phyloP scores from a whole-genome alignment of 2,113 vertebrate species.

The Clinocottus analis region DNA sequence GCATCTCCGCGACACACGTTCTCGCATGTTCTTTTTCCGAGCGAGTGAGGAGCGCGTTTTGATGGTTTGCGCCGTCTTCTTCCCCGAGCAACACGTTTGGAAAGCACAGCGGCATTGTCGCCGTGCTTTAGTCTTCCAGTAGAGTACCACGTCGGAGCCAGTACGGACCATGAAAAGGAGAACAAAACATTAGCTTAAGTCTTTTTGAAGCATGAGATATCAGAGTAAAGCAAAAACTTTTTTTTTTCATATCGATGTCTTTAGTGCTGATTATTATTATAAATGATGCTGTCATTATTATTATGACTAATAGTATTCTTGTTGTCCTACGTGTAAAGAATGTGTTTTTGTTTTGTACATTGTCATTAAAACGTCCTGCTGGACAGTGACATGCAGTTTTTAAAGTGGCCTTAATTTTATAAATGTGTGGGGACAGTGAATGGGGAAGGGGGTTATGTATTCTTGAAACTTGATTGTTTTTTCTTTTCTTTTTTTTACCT shows the following conservation, averaged over 20 bases:
- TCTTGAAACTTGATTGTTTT: conserved; percentile 79
- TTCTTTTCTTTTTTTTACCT: conserved; percentile 68
- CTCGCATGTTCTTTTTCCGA: conserved; percentile 57
- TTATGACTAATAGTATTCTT: conserved; percentile 81
- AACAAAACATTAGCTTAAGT: conserved; percentile 33
- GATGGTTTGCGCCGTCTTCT: conserved; percentile 5
- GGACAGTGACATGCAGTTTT: conserved; percentile 85
- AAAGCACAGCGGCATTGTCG: conserved; percentile 44
- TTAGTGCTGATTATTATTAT: conserved; percentile 66
- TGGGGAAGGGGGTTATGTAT: conserved; percentile 76
- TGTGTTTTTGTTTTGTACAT: conserved; percentile 76
- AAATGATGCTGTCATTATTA: conserved; percentile 79
- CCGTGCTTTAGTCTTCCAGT: conserved; percentile 55
- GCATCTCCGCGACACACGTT: conserved; percentile 41
- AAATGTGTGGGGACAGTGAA: conserved; percentile 79
- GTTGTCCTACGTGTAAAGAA: conserved; percentile 80
- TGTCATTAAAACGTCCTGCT: conserved; percentile 86
- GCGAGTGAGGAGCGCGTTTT: conserved; percentile 34
- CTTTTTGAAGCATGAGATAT: conserved; percentile 54
- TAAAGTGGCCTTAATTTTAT: conserved; percentile 85
- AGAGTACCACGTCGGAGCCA: conserved; percentile 64
- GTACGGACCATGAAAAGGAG: conserved; percentile 64
- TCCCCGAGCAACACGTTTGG: conserved; percentile 33
- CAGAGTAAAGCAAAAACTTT: too few species aligned
- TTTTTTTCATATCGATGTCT: too few species aligned